Base-by-base conservation (phyloP, 2,113 vertebrate species). In the Prunella fulvescens region DNA sequence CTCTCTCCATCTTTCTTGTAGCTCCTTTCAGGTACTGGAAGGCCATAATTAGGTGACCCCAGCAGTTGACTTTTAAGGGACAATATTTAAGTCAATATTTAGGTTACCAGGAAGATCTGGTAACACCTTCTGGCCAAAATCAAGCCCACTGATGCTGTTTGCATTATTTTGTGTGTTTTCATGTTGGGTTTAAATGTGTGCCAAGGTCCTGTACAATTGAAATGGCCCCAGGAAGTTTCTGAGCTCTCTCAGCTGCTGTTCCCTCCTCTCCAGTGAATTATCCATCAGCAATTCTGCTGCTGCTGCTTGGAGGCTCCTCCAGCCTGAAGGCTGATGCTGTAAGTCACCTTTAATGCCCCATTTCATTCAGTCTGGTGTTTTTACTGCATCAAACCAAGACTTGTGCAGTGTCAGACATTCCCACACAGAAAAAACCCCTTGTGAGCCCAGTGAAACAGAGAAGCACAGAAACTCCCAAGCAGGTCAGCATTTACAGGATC, bases 171-270 rank as follows among this genome's bases (percentile, higher is more conserved):
- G 15, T 58, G 1, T 39, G 3, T 28, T 89, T 90, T 66, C 10
- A 4, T 33, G 9, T 35, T 44, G 40, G 31, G 71, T 87, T 93
- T 70, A 10, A 61, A 26, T 16, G 15, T 16, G 11, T 24, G 28
- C 28, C 23, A 17, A 4, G 19, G 6, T 28, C n/a, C 50, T 44
- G 7, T 33, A 8, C 19, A 10, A 10, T 0, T 6, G 33, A 29
- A 58, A 24, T 4, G 6, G 23, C 86, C 37, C 2, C 5, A 67
- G 33, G 9, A 39, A 10, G 42, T 28, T 53, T 35, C 20, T 29
- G 93, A 56, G 45, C 23, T 74, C 64, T 35, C n/a, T 22, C 3
- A 35, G 12, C n/a, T 29, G 35, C 67, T 58, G 23, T 10, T 26
- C 8, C 33, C 61, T 8, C 56, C 53, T 58, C 33, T 13, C 40